A percentile compares a stretch with the other conserved stretches of the same genome.
phyloP scores from a whole-genome alignment of 1,140 invertebrate genomes.

The Solen grandis region DNA sequence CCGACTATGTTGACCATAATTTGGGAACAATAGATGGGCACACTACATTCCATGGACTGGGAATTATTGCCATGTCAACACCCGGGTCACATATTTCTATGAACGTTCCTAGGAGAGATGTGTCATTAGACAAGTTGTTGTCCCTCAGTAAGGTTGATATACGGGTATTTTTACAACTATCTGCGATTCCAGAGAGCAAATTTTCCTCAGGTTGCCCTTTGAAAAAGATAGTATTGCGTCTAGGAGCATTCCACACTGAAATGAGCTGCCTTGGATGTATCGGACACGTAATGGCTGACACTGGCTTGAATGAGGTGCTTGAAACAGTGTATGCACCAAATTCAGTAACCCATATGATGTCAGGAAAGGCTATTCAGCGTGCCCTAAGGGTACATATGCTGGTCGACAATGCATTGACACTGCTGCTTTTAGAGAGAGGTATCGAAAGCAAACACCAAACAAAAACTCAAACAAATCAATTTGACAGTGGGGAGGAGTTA shows the following conservation, averaged over 20 bases:
- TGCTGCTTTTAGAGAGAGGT: slow-evolving; percentile 13
- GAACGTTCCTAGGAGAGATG: slow-evolving; percentile 32
- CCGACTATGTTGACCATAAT: slow-evolving; percentile 63
- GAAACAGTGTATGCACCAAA: slow-evolving; percentile 54
- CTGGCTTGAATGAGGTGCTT: slow-evolving; percentile 61
- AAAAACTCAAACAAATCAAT: neutral
- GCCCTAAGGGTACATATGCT: slow-evolving; percentile 79
- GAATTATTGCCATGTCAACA: slow-evolving; percentile 58
- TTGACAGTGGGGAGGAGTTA: neutral
- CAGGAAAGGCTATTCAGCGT: slow-evolving; percentile 78
- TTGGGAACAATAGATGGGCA: slow-evolving; percentile 52
- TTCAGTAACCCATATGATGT: slow-evolving; percentile 77
- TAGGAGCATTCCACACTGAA: slow-evolving; percentile 65
- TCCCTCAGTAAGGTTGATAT: slow-evolving; percentile 51
- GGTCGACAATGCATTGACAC: slow-evolving; percentile 58
- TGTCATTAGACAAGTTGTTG: slow-evolving; percentile 24
- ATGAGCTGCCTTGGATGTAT: slow-evolving; percentile 64
- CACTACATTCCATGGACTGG: slow-evolving; percentile 61
- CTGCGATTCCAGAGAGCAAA: neutral
- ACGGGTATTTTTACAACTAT: slow-evolving; percentile 23
- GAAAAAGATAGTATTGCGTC: slow-evolving; percentile 50
- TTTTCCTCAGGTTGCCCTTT: slow-evolving; percentile 55
- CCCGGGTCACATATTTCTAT: slow-evolving; percentile 42
- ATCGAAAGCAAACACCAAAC: slow-evolving; percentile 57
- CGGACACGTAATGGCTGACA: slow-evolving; percentile 54